phyloP scores from a whole-genome alignment of 2,888 invertebrate genomes.

The Venusia cambrica region DNA sequence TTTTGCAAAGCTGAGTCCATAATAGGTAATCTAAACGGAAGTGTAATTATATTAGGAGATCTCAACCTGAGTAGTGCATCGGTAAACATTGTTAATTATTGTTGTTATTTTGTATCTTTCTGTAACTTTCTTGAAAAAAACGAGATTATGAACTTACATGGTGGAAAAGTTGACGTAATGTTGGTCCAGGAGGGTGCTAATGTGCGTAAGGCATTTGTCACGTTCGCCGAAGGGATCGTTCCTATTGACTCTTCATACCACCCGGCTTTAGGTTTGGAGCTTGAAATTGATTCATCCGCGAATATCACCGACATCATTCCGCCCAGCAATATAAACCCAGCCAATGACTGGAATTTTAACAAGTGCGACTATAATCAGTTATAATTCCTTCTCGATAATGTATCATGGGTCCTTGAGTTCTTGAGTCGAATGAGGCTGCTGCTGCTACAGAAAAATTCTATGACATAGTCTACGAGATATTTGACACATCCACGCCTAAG shows the following conservation, averaged over 20 bases:
- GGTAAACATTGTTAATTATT: conserved; percentile 8
- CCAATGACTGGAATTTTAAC: conserved; percentile 4
- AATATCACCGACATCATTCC: neutral
- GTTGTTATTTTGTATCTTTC: conserved; percentile 9
- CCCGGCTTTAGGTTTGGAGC: conserved; percentile 4
- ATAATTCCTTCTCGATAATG: neutral
- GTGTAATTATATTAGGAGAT: no score
- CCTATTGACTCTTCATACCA: conserved; percentile 5
- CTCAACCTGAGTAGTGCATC: no score
- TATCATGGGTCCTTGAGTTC: conserved; percentile 4
- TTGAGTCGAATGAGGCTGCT: neutral
- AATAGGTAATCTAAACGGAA: no score
- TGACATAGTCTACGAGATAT: neutral
- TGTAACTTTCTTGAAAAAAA: conserved; percentile 4
- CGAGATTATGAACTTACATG: neutral
- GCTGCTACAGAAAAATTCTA: conserved; percentile 3
- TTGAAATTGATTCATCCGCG: neutral
- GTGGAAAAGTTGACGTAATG: conserved; percentile 8
- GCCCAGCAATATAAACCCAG: conserved; percentile 1
- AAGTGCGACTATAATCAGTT: conserved; percentile 4
- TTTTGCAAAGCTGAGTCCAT: no score
- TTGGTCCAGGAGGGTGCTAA: conserved; percentile 6
- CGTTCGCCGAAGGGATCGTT: conserved; percentile 3
- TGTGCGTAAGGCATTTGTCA: neutral
- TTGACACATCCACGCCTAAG: conserved; percentile 3